Conservation (phyloP, 1,140 invertebrate species). For the Nomia melanderi region DNA sequence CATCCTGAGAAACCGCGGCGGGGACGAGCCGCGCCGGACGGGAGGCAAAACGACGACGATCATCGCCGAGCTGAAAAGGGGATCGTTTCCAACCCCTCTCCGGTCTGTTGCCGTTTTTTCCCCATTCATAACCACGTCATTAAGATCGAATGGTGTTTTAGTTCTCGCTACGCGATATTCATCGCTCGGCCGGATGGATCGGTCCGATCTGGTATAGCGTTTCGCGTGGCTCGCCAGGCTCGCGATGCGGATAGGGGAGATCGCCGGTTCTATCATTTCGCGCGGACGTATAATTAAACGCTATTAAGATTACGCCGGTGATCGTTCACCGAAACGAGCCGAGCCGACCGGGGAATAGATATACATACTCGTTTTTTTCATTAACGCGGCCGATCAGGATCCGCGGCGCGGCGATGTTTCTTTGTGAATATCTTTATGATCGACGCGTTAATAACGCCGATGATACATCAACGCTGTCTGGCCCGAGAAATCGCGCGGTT, state of each 20-base stretch:
- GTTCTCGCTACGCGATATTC: slow-evolving; percentile 14
- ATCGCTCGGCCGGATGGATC: slow-evolving; percentile 23
- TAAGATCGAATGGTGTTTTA: slow-evolving; percentile 28
- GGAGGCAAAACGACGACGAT: slow-evolving; percentile 15
- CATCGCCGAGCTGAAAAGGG: slow-evolving; percentile 15
- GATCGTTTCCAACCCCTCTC: background rate
- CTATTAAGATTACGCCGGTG: slow-evolving; percentile 39
- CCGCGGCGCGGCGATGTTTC: background rate
- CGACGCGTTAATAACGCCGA: slow-evolving; percentile 30
- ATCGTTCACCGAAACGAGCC: slow-evolving; percentile 6
- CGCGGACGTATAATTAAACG: slow-evolving; percentile 43
- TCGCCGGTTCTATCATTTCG: slow-evolving; percentile 31
- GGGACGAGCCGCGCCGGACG: background rate
- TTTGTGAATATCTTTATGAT: background rate
- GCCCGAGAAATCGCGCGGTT: no score
- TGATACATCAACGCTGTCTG: slow-evolving; percentile 18
- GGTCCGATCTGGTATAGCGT: slow-evolving; percentile 24
- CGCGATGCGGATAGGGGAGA: slow-evolving; percentile 14
- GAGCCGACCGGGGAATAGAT: background rate
- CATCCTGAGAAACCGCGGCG: background rate
- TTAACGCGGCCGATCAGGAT: background rate
- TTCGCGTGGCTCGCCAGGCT: slow-evolving; percentile 24
- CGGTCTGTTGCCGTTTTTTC: background rate
- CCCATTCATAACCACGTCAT: slow-evolving; percentile 18
- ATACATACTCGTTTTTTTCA: background rate